Evolutionary conservation across 2,797 vertebrate species (phyloP).

Genomic region (Sebastes itinus): DNA sequence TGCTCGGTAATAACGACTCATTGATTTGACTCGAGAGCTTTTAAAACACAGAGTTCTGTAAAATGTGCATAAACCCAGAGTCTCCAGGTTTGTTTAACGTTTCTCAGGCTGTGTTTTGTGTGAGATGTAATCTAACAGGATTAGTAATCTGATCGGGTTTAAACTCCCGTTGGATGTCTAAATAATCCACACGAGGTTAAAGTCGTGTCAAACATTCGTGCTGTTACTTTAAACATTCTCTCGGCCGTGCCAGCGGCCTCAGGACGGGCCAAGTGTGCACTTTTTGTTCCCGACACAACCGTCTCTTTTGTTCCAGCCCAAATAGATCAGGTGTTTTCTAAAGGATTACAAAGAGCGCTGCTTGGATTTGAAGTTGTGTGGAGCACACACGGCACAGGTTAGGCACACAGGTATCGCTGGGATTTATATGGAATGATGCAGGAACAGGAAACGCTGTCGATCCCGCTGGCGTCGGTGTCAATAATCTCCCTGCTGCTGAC

Average conservation of each 20-base stretch:
- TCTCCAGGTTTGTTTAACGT: background rate
- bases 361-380: conserved; percentile 29
- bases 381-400: conserved; percentile 19
- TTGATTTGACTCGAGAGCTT: background rate
- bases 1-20: background rate
- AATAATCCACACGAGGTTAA: conserved; percentile 38
- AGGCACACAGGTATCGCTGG: conserved; percentile 15
- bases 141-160: conserved; percentile 37
- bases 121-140: conserved; percentile 6
- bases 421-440: conserved; percentile 23
- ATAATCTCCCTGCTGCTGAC: conserved; percentile 75
- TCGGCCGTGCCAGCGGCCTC: background rate
- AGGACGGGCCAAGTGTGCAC: conserved; percentile 12
- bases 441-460: conserved; percentile 45
- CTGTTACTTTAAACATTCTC: conserved; percentile 36
- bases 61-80: background rate
- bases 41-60: background rate
- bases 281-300: background rate
- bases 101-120: conserved; percentile 7
- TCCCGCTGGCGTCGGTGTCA: conserved; percentile 56
- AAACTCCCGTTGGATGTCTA: background rate
- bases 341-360: conserved; percentile 45
- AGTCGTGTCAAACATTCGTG: conserved; percentile 18
- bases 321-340: conserved; percentile 34
- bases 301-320: conserved; percentile 9